Conservation (phyloP, 2,797 vertebrate species). For the Poeciliopsis presidionis region DNA sequence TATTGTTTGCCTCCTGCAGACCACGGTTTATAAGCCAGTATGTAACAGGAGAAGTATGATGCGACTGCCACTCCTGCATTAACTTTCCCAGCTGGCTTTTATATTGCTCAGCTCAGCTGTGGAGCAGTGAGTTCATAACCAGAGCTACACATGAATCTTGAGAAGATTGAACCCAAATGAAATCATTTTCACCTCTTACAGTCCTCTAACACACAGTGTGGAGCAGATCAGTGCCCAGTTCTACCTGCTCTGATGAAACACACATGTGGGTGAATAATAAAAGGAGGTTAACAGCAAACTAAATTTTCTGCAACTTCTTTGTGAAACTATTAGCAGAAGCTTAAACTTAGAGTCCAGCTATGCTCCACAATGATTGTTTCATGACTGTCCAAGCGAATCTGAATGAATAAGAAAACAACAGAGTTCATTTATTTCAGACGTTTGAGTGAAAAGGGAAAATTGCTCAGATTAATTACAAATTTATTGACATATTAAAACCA, state of each 20-base stretch:
- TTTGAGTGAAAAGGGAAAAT: neutral
- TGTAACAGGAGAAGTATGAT: neutral
- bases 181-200: neutral
- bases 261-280: neutral
- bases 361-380: neutral
- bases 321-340: neutral
- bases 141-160: neutral
- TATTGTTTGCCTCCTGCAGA: neutral
- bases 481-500: neutral
- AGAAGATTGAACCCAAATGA: neutral
- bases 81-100: neutral
- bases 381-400: neutral
- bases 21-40: neutral
- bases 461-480: neutral
- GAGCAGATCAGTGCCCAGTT: neutral
- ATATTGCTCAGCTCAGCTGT: neutral
- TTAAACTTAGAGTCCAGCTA: neutral
- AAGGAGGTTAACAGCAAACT: neutral
- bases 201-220: neutral
- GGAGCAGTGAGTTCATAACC: neutral
- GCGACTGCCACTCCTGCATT: neutral
- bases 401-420: neutral
- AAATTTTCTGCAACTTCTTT: neutral
- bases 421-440: neutral
- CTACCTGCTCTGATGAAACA: neutral